These are phyloP conservation scores for Seriola aureovittata DNA, from an alignment of 2,113 vertebrate species.

Conservation along the genomic window DNA sequence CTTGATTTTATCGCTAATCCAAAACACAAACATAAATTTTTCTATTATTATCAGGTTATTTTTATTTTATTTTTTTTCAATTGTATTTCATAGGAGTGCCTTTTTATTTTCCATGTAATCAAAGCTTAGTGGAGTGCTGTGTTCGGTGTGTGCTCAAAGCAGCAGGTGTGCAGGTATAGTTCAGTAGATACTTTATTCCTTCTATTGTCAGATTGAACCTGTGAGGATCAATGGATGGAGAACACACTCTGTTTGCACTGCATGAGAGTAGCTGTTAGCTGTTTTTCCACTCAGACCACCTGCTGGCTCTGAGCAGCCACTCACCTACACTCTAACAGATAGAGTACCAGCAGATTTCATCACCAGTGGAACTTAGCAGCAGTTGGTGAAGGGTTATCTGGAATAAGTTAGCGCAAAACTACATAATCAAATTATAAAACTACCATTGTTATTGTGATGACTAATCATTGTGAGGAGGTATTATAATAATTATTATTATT, in stretches of 20 bases:
- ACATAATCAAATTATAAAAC: not conserved
- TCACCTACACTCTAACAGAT: slow-evolving; percentile 26
- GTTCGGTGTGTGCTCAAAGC: slow-evolving; percentile 20
- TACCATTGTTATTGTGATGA: not conserved
- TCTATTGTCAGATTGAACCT: slow-evolving; percentile 28
- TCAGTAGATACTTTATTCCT: slow-evolving; percentile 27
- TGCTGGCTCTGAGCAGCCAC: slow-evolving; percentile 45
- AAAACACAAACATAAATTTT: not conserved
- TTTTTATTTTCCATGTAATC: not conserved
- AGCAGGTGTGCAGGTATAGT: slow-evolving; percentile 44
- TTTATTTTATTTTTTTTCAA: too few species aligned
- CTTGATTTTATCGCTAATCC: not conserved
- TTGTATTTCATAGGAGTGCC: not conserved
- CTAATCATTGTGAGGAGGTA: not conserved
- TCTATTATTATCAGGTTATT: not conserved
- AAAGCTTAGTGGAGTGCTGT: not conserved
- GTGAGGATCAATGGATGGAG: slow-evolving; percentile 35
- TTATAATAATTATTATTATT: not conserved
- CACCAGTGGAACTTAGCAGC: slow-evolving; percentile 23
- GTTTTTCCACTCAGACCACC: slow-evolving; percentile 61
- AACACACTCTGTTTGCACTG: slow-evolving; percentile 36
- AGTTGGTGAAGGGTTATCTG: slow-evolving; percentile 20
- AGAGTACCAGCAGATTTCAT: slow-evolving; percentile 35
- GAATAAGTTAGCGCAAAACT: not conserved
- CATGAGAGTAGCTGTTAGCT: slow-evolving; percentile 45